These are phyloP conservation scores for Apotomis betuletana DNA, from an alignment of 2,888 invertebrate genomes.

Conservation along the genomic window DNA sequence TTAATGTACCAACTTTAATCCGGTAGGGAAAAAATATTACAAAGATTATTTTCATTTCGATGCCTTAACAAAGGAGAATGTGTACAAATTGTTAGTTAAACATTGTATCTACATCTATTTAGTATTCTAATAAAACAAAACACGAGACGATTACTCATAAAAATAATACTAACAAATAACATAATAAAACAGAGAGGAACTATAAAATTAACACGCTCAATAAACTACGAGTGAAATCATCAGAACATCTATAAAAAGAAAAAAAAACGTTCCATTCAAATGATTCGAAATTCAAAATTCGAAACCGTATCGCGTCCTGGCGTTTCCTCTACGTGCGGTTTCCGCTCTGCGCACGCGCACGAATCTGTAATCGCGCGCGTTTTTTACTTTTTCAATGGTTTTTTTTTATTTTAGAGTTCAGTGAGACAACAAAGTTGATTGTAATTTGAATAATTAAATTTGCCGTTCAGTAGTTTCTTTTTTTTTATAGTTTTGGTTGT, in stretches of 20 bases:
- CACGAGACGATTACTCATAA: neutral
- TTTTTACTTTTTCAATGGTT: conserved; percentile 61
- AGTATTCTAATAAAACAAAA: too few species aligned
- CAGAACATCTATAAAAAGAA: conserved; percentile 53
- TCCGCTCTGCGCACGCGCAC: conserved; percentile 74
- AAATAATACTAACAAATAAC: neutral
- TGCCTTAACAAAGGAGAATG: too few species aligned
- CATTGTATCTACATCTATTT: too few species aligned
- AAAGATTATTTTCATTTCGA: too few species aligned
- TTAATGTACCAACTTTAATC: too few species aligned
- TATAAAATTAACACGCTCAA: conserved; percentile 23
- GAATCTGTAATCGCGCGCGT: conserved; percentile 76
- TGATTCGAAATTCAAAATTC: conserved; percentile 77
- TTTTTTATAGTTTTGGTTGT: too few species aligned
- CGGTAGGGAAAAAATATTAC: too few species aligned
- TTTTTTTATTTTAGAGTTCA: conserved; percentile 46
- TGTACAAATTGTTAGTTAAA: too few species aligned
- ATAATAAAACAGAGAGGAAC: conserved; percentile 1
- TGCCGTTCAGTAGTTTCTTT: too few species aligned
- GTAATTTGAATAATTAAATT: neutral
- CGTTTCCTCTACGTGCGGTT: conserved; percentile 81
- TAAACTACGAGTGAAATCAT: conserved; percentile 40
- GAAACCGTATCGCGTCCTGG: conserved; percentile 83
- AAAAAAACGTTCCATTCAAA: conserved; percentile 62
- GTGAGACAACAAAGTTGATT: neutral